Conservation (phyloP, 2,888 invertebrate species). For the Apotomis betuletana region DNA sequence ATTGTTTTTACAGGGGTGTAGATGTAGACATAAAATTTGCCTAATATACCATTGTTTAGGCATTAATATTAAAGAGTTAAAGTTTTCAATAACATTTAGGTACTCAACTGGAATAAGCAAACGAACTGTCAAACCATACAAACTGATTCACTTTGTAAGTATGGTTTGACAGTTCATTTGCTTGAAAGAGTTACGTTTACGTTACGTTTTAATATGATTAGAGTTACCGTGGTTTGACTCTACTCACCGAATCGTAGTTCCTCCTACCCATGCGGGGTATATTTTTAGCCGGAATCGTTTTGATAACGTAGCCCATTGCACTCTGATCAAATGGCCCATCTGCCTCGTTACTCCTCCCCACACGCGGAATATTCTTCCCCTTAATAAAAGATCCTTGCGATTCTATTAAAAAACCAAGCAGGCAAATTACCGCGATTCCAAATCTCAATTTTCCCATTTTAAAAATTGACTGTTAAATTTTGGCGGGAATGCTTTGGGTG, state of each 20-base stretch:
- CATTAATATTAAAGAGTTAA: no score
- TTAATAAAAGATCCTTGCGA: slow-evolving; percentile 73
- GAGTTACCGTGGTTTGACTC: no score
- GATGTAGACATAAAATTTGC: no score
- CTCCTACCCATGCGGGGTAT: slow-evolving; percentile 78
- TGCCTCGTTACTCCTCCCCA: slow-evolving; percentile 75
- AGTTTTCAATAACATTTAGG: no score
- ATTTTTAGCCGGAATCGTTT: slow-evolving; percentile 71
- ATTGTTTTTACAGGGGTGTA: no score
- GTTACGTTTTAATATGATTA: no score
- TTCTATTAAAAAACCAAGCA: slow-evolving; percentile 58
- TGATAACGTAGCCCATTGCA: slow-evolving; percentile 76
- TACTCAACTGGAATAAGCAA: neutral
- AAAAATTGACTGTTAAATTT: slow-evolving; percentile 46
- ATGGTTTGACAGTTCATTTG: no score
- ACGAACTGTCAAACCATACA: neutral
- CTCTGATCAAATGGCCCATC: slow-evolving; percentile 67
- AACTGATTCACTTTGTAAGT: no score
- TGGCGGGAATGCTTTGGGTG: slow-evolving; percentile 44
- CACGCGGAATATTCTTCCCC: slow-evolving; percentile 74
- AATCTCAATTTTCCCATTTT: slow-evolving; percentile 65
- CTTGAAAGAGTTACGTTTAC: no score
- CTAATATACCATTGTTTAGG: no score
- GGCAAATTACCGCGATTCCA: slow-evolving; percentile 61
- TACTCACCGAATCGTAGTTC: slow-evolving; percentile 75